phyloP scores from a whole-genome alignment of 2,797 vertebrate species.

The Tenualosa thibaudeaui region DNA sequence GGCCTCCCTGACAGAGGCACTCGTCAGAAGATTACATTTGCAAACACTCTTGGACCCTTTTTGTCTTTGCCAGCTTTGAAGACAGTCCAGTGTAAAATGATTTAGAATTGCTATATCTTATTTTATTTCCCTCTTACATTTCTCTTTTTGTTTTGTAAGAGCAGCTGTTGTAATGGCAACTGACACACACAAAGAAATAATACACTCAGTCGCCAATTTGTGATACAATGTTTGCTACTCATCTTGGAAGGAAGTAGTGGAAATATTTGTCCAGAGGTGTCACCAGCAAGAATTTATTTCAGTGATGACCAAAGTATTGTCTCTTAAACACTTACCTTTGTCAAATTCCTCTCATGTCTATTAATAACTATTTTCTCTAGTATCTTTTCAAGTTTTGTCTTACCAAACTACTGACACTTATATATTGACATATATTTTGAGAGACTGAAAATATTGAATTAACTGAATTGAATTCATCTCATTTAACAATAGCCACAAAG shows the following conservation, averaged over 20 bases:
- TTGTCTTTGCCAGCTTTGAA: neutral
- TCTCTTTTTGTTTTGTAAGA: neutral
- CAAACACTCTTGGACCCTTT: conserved; percentile 27
- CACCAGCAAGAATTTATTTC: neutral
- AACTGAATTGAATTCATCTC: neutral
- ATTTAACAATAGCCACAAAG: neutral
- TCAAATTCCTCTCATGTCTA: conserved; percentile 18
- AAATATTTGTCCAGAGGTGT: conserved; percentile 16
- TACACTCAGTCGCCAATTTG: neutral
- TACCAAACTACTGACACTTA: neutral
- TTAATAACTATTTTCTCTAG: conserved; percentile 30
- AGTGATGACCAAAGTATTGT: neutral
- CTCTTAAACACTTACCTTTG: conserved; percentile 30
- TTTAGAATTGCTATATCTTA: neutral
- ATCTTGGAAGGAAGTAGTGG: neutral
- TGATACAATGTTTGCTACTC: neutral
- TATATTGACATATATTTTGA: neutral
- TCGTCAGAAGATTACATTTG: conserved; percentile 33
- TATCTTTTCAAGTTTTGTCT: neutral
- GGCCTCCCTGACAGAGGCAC: conserved; percentile 47
- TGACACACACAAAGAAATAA: neutral
- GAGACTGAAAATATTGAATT: neutral
- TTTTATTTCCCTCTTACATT: neutral
- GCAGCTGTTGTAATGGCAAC: neutral
- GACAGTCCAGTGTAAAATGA: neutral